Percentiles rank a stretch among this genome's conserved stretches.
phyloP scores from a whole-genome alignment of 2,113 vertebrate species.

The Vulpes ferrilata region DNA sequence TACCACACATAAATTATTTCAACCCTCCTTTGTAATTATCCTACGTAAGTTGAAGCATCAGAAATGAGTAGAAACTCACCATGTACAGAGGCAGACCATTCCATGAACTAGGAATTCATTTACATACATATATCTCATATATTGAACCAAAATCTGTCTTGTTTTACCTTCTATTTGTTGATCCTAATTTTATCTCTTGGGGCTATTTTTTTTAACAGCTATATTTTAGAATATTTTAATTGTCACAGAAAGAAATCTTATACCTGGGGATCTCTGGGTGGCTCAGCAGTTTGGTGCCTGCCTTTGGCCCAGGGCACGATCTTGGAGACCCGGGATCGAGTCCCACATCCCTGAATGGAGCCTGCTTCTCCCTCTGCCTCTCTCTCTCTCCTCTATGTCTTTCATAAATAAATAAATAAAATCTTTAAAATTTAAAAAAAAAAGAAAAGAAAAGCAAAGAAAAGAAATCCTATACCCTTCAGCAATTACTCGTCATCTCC shows the following conservation, averaged over 20 bases:
- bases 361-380: too few species aligned
- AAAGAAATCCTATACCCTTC: not conserved
- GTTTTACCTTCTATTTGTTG: not conserved
- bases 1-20: not conserved
- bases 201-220: not conserved
- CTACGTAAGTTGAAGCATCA: not conserved
- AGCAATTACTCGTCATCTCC: not conserved
- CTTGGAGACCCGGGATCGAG: too few species aligned
- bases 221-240: not conserved
- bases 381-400: too few species aligned
- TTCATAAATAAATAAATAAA: too few species aligned
- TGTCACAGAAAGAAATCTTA: not conserved
- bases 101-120: not conserved
- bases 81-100: not conserved
- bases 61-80: not conserved
- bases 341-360: too few species aligned
- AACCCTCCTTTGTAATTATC: not conserved
- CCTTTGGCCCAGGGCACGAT: too few species aligned
- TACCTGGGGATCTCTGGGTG: not conserved
- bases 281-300: too few species aligned
- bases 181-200: not conserved
- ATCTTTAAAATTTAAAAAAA: too few species aligned
- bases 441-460: not conserved
- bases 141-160: not conserved
- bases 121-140: not conserved